Conservation (phyloP, 2,113 vertebrate genomes). For the Ptyas mucosa region DNA sequence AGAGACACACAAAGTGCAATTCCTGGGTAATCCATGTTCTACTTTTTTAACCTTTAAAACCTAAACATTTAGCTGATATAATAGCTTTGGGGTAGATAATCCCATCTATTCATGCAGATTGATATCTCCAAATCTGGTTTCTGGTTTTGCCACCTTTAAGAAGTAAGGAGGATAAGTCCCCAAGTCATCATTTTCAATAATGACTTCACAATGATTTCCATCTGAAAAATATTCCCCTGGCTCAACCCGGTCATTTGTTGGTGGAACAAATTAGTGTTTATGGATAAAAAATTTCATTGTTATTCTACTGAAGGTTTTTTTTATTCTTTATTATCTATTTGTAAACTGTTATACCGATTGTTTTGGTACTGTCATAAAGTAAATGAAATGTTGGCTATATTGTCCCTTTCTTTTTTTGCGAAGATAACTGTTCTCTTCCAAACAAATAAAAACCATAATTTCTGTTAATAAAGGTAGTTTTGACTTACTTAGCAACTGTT, state of each 20-base stretch:
- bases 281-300: background rate
- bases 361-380: background rate
- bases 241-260: background rate
- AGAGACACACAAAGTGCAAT: background rate
- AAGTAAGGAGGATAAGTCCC: background rate
- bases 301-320: background rate
- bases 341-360: too few species aligned
- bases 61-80: background rate
- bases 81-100: background rate
- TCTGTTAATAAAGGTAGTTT: background rate
- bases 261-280: background rate
- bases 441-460: slow-evolving; percentile 1
- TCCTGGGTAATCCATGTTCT: background rate
- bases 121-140: background rate
- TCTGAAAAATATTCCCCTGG: background rate
- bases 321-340: background rate
- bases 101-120: background rate
- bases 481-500: background rate
- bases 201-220: background rate
- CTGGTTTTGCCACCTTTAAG: background rate
- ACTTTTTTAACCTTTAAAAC: background rate
- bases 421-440: slow-evolving; percentile 5
- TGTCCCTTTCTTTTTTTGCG: background rate
- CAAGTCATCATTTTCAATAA: background rate
- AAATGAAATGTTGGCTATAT: background rate